These are phyloP conservation scores for Meloidogyne chitwoodi DNA, from an alignment of 1,140 invertebrate genomes.

Conservation along the genomic window DNA sequence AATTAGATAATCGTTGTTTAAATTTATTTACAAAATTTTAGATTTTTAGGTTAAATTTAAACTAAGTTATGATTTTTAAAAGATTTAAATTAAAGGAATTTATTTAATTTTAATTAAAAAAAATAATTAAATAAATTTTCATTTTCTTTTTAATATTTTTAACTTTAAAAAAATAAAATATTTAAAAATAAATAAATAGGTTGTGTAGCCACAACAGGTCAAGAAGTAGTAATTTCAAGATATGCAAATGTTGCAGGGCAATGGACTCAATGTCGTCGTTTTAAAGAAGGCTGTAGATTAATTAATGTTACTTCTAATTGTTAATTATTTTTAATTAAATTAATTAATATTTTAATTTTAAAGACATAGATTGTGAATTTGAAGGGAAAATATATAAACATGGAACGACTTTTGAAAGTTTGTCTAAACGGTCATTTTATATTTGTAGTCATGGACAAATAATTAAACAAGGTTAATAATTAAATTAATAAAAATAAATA, in stretches of 20 bases:
- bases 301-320: conserved; percentile 44
- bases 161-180: too few relatives aligned
- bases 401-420: conserved; percentile 33
- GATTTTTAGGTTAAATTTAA: too few relatives aligned
- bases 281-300: conserved; percentile 38
- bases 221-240: conserved; percentile 28
- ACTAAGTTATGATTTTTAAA: too few relatives aligned
- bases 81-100: too few relatives aligned
- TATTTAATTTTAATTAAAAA: too few relatives aligned
- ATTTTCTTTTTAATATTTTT: too few relatives aligned
- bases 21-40: background rate
- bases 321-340: conserved; percentile 6
- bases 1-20: too few relatives aligned
- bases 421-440: conserved; percentile 17
- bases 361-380: conserved; percentile 38
- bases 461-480: conserved; percentile 33
- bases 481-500: too few relatives aligned
- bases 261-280: conserved; percentile 43
- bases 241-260: conserved; percentile 40
- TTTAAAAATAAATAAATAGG: conserved; percentile 20
- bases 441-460: conserved; percentile 40
- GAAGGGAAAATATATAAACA: conserved; percentile 32
- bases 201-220: conserved; percentile 35
- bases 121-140: too few relatives aligned
- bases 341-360: background rate